Conservation (phyloP, 2,888 invertebrate genomes). For the Epirrhoe alternata region DNA sequence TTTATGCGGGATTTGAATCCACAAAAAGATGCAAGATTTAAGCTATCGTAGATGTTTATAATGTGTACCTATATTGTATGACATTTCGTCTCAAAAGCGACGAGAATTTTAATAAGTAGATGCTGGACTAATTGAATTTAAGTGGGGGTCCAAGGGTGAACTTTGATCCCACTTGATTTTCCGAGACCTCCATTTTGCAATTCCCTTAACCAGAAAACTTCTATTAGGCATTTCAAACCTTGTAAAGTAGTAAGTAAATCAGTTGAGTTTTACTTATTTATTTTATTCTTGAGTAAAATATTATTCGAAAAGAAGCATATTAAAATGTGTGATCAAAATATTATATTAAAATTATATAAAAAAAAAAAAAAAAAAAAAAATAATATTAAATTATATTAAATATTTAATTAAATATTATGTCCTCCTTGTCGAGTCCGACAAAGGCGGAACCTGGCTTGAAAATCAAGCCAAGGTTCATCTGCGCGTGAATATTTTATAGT, state of each 20-base stretch:
- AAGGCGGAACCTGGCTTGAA: too few relatives aligned
- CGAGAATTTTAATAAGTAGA: conserved; percentile 22
- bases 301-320: background rate
- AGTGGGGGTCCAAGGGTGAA: conserved; percentile 8
- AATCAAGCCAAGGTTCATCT: too few relatives aligned
- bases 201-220: conserved; percentile 1
- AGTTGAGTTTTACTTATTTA: background rate
- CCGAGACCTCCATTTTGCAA: conserved; percentile 11
- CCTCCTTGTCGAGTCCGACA: too few relatives aligned
- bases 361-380: too few relatives aligned
- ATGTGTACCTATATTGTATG: background rate
- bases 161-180: conserved; percentile 5
- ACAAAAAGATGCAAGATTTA: too few relatives aligned
- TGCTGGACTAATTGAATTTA: conserved; percentile 24
- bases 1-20: too few relatives aligned
- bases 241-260: background rate
- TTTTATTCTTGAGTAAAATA: background rate
- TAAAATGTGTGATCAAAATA: too few relatives aligned
- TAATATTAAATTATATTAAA: too few relatives aligned
- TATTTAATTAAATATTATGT: too few relatives aligned
- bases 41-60: too few relatives aligned
- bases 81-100: conserved; percentile 9
- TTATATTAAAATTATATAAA: too few relatives aligned
- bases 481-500: too few relatives aligned
- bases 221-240: background rate